These are phyloP conservation scores for Acanthurus lineatus DNA, from an alignment of 2,797 vertebrate species.

Conservation along the genomic window DNA sequence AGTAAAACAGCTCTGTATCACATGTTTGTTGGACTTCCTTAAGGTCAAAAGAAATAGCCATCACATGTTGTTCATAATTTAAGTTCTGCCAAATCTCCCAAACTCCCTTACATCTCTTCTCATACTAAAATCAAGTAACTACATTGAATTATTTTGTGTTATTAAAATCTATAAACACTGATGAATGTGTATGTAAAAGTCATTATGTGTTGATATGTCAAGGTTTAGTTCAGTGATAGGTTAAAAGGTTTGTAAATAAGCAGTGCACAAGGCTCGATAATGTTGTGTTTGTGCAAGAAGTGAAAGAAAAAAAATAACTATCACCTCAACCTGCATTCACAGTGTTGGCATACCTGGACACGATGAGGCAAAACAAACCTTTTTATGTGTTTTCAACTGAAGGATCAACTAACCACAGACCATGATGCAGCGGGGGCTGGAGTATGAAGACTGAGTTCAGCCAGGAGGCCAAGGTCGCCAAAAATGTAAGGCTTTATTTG, in stretches of 20 bases:
- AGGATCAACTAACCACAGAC: slow-evolving; percentile 4
- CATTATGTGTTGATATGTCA: background rate
- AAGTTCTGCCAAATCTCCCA: too few relatives aligned
- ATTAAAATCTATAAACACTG: too few relatives aligned
- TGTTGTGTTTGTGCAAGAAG: background rate
- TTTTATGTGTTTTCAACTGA: background rate
- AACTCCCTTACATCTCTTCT: too few relatives aligned
- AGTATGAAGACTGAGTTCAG: slow-evolving; percentile 41
- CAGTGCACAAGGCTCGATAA: background rate
- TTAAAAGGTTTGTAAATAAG: background rate
- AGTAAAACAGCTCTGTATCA: too few relatives aligned
- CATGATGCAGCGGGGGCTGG: slow-evolving; percentile 15
- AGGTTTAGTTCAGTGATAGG: background rate
- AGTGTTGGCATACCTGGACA: background rate
- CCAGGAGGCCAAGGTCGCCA: slow-evolving; percentile 50
- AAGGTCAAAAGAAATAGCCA: too few relatives aligned
- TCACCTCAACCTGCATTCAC: background rate
- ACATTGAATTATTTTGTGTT: too few relatives aligned
- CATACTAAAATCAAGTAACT: too few relatives aligned
- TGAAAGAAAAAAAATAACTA: background rate
- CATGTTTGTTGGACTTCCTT: too few relatives aligned
- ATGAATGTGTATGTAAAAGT: too few relatives aligned
- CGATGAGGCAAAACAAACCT: background rate
- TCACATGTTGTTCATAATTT: too few relatives aligned
- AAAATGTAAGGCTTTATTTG: slow-evolving; percentile 62